These are phyloP conservation scores for Stegastes partitus DNA, from an alignment of 2,113 vertebrate species.

Conservation along the genomic window DNA sequence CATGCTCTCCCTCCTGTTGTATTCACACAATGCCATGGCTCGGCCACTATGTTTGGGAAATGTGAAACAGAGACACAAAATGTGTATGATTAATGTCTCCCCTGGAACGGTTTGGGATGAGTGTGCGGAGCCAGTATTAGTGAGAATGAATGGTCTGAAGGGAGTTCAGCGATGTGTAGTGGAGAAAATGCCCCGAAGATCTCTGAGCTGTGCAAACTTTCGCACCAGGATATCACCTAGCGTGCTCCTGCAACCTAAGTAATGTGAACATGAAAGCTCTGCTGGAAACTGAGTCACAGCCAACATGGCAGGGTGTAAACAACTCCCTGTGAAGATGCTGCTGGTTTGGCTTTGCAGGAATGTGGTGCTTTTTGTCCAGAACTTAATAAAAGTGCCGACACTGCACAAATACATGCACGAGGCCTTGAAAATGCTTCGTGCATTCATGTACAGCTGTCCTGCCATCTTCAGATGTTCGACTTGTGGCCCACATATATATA, in stretches of 20 bases:
- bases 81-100: slow-evolving; percentile 50
- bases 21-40: slow-evolving; percentile 20
- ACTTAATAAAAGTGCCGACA: slow-evolving; percentile 7
- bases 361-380: neutral
- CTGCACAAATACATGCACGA: neutral
- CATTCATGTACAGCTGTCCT: slow-evolving; percentile 4
- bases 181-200: slow-evolving; percentile 41
- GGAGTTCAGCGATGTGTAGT: slow-evolving; percentile 15
- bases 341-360: slow-evolving; percentile 14
- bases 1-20: slow-evolving; percentile 25
- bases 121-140: slow-evolving; percentile 16
- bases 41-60: slow-evolving; percentile 2
- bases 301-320: slow-evolving; percentile 10
- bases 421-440: neutral
- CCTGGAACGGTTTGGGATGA: slow-evolving; percentile 32
- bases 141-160: slow-evolving; percentile 29
- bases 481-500: neutral
- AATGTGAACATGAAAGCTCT: slow-evolving; percentile 22
- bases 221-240: slow-evolving; percentile 13
- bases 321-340: slow-evolving; percentile 4
- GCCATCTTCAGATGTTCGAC: neutral
- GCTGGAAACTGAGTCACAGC: slow-evolving; percentile 21
- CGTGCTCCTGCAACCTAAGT: slow-evolving; percentile 24
- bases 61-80: slow-evolving; percentile 28
- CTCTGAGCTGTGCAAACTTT: slow-evolving; percentile 37